Evolutionary conservation across 2,797 vertebrate species (phyloP).

Genomic region (Xerus rutilus): DNA sequence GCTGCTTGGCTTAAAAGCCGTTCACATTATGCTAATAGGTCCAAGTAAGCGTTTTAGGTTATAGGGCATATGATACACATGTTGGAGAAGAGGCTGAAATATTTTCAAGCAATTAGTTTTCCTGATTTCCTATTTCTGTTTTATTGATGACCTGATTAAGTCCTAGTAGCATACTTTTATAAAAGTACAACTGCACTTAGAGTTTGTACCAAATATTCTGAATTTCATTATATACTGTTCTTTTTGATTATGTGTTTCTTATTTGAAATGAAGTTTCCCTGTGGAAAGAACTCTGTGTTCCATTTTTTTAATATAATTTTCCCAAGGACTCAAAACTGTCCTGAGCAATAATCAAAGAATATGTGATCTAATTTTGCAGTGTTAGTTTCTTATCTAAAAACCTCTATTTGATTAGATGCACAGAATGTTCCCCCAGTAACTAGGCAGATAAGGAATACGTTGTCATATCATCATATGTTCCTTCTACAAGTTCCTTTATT

Average conservation of each 20-base stretch:
- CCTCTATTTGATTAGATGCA: neutral
- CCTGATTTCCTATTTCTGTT: conserved; percentile 55
- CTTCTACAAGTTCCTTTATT: neutral
- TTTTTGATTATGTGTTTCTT: conserved; percentile 56
- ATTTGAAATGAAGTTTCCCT: conserved; percentile 30
- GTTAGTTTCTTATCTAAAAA: conserved; percentile 17
- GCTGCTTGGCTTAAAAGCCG: conserved; percentile 35
- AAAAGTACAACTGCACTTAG: conserved; percentile 7
- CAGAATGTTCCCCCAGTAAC: neutral
- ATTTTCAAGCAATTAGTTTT: conserved; percentile 63
- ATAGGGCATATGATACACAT: neutral
- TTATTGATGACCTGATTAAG: neutral
- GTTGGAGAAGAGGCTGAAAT: neutral
- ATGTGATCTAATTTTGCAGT: neutral
- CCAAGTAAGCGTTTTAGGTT: conserved; percentile 24
- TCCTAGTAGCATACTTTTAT: neutral
- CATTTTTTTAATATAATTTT: neutral
- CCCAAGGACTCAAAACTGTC: neutral
- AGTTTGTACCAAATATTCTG: conserved; percentile 12
- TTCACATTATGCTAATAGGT: neutral
- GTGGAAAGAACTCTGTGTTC: neutral
- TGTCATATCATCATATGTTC: neutral
- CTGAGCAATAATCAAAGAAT: neutral
- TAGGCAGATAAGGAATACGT: neutral
- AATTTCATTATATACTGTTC: conserved; percentile 47